Percentiles rank a stretch among this genome's conserved stretches.
Conservation (phyloP, 2,888 invertebrate genomes). For the Gonocerus acuteangulatus region DNA sequence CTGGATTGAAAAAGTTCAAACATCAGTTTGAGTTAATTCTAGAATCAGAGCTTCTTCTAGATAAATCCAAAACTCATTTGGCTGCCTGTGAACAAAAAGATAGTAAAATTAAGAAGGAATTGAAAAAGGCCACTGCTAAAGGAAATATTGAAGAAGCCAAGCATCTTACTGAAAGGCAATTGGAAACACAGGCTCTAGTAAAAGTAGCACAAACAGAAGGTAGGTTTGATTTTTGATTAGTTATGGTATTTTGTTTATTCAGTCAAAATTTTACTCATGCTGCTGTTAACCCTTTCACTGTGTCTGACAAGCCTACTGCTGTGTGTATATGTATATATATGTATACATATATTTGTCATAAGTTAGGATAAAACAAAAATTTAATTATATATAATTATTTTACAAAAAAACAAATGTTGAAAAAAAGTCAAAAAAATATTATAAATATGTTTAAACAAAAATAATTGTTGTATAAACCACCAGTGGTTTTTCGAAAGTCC, state of each 20-base stretch:
- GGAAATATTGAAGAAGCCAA: slow-evolving; percentile 44
- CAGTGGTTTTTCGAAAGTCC: too few species aligned
- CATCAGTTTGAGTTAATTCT: slow-evolving; percentile 47
- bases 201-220: slow-evolving; percentile 48
- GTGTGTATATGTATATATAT: too few species aligned
- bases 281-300: too few species aligned
- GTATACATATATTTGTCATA: too few species aligned
- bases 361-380: not conserved
- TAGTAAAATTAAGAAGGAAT: slow-evolving; percentile 45
- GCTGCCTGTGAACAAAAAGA: slow-evolving; percentile 45
- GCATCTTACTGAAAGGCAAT: slow-evolving; percentile 44
- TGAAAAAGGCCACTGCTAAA: slow-evolving; percentile 45
- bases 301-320: too few species aligned
- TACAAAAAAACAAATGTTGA: too few species aligned
- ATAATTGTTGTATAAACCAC: too few species aligned
- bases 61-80: slow-evolving; percentile 44
- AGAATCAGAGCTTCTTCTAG: slow-evolving; percentile 47
- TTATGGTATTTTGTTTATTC: not conserved
- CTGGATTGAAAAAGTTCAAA: slow-evolving; percentile 44
- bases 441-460: too few species aligned
- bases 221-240: slow-evolving; percentile 37
- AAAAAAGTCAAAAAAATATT: too few species aligned
- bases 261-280: too few species aligned
- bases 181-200: slow-evolving; percentile 46
- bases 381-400: too few species aligned